phyloP scores from a whole-genome alignment of 2,797 vertebrate genomes.

The Molossus molossus region DNA sequence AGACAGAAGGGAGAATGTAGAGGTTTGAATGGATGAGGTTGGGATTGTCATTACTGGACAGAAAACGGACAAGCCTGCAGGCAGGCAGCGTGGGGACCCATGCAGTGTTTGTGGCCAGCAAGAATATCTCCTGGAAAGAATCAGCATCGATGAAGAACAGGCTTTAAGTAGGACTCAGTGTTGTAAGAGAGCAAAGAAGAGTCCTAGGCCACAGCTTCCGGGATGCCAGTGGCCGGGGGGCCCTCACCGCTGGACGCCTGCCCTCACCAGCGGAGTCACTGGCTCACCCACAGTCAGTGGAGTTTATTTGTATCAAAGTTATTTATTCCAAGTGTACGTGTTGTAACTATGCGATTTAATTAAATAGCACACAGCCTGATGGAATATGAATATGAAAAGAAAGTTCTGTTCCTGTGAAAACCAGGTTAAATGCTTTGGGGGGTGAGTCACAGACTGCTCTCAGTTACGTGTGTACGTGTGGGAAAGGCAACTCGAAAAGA shows the following conservation, averaged over 20 bases:
- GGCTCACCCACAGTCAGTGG: background rate
- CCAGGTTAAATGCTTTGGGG: constrained; percentile 27
- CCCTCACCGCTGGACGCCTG: no score
- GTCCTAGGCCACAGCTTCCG: background rate
- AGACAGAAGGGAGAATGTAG: background rate
- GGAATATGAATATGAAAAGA: background rate
- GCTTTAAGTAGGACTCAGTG: background rate
- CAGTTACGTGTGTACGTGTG: background rate
- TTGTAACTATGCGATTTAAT: background rate
- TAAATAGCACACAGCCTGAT: background rate
- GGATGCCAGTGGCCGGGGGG: background rate
- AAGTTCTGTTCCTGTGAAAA: constrained; percentile 47
- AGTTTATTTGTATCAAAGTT: background rate
- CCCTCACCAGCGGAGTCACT: background rate
- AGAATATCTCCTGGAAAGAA: background rate
- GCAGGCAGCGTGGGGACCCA: background rate
- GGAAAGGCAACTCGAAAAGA: background rate
- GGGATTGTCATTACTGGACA: background rate
- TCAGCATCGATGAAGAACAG: background rate
- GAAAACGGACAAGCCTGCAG: background rate
- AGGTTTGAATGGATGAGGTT: background rate
- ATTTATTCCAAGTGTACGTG: background rate
- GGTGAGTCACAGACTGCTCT: constrained; percentile 5
- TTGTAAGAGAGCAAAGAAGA: background rate
- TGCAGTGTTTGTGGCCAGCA: background rate